These are phyloP conservation scores for Myocastor coypus DNA, from an alignment of 2,113 vertebrate genomes.

Conservation along the genomic window DNA sequence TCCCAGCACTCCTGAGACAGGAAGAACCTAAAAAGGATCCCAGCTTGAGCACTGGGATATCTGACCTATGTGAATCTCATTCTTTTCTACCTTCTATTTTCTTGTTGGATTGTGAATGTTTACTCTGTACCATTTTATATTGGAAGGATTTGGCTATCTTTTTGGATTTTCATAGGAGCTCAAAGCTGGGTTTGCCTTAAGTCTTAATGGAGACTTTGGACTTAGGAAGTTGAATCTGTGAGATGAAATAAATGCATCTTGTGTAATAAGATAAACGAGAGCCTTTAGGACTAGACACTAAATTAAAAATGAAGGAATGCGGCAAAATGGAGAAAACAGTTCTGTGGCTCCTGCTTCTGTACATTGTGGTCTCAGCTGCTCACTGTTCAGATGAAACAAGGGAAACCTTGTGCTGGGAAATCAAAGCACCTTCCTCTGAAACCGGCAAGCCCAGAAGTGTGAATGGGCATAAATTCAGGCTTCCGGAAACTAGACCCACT, in stretches of 20 bases:
- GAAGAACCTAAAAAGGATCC: background rate
- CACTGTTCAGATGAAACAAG: accelerated
- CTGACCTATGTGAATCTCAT: background rate
- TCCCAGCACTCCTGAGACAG: background rate
- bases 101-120: background rate
- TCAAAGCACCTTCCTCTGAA: background rate
- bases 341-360: background rate
- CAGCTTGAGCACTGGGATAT: background rate
- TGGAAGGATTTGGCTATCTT: background rate
- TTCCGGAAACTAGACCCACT: background rate
- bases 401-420: background rate
- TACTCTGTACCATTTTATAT: background rate
- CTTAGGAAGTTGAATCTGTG: background rate
- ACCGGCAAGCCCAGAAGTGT: background rate
- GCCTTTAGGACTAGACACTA: background rate
- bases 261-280: background rate
- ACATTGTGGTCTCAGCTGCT: background rate
- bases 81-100: background rate
- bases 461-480: background rate
- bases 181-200: background rate
- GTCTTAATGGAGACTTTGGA: background rate
- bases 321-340: background rate
- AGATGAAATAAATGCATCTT: background rate
- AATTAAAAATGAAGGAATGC: background rate
- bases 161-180: background rate